Percentiles rank a stretch among this genome's conserved stretches.
Evolutionary conservation across 1,140 invertebrate genomes (phyloP).

Genomic region (Caenorhabditis brenneri): DNA sequence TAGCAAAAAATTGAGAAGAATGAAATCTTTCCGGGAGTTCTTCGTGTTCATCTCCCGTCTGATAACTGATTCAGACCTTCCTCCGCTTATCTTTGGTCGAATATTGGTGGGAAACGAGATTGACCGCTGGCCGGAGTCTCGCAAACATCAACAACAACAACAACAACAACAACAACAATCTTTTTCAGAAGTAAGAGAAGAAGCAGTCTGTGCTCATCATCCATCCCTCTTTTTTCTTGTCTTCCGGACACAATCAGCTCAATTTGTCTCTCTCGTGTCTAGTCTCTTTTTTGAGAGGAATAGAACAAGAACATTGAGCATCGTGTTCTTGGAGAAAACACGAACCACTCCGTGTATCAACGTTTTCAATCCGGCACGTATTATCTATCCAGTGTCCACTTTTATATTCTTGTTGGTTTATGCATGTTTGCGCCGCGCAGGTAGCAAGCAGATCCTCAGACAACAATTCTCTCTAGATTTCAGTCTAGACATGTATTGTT

Average conservation of each 20-base stretch:
- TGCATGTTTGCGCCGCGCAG: background rate
- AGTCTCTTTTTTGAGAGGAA: background rate
- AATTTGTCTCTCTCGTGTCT: slow-evolving; percentile 23
- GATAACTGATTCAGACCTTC: no score
- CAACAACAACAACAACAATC: slow-evolving; percentile 24
- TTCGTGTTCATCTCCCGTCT: no score
- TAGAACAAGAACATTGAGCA: slow-evolving; percentile 8
- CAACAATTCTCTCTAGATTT: background rate
- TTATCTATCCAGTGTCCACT: background rate
- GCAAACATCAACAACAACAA: background rate
- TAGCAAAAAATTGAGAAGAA: no score
- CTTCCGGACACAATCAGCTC: slow-evolving; percentile 32
- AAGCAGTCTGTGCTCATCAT: slow-evolving; percentile 31
- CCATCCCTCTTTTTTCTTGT: slow-evolving; percentile 24
- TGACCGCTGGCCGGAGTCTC: background rate
- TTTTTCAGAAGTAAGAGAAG: background rate
- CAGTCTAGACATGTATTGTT: background rate
- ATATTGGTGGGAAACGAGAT: no score
- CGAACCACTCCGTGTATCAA: background rate
- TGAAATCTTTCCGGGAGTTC: no score
- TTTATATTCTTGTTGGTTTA: background rate
- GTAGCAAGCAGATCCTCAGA: background rate
- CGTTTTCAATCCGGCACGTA: slow-evolving; percentile 22
- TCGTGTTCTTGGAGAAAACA: slow-evolving; percentile 34
- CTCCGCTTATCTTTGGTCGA: no score